phyloP scores from a whole-genome alignment of 2,113 vertebrate genomes.

The Struthidea cinerea region DNA sequence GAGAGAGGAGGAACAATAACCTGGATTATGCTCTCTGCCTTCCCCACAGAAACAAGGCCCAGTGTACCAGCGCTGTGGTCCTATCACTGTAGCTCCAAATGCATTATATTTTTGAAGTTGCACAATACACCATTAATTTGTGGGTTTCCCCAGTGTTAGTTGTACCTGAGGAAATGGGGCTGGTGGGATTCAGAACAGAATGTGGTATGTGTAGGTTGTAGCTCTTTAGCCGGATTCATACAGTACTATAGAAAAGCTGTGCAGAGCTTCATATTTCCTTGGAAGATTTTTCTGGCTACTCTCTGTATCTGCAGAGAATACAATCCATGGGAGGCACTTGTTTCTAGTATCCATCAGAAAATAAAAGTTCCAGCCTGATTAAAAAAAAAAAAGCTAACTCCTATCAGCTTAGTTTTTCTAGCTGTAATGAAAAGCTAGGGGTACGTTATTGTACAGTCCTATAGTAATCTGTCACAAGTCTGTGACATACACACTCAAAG shows the following conservation, averaged over 20 bases:
- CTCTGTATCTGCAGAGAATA: neutral
- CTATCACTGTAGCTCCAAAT: neutral
- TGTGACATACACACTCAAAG: neutral
- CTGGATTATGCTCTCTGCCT: neutral
- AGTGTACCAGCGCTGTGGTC: neutral
- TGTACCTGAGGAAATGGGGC: neutral
- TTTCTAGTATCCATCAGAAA: neutral
- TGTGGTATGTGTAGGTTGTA: accelerated
- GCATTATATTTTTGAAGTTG: neutral
- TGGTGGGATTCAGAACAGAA: neutral
- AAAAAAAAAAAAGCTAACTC: neutral
- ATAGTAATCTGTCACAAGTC: neutral
- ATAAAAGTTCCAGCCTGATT: neutral
- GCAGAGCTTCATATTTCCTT: neutral
- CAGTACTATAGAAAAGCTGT: neutral
- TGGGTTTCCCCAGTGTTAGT: neutral
- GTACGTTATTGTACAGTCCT: neutral
- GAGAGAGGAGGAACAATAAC: neutral
- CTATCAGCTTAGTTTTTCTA: neutral
- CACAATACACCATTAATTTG: too few relatives aligned
- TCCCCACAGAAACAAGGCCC: neutral
- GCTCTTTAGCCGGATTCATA: neutral
- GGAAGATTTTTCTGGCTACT: neutral
- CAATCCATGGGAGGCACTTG: neutral
- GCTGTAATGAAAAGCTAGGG: neutral